Base-by-base conservation (phyloP, 2,888 invertebrate species). In the Melipona beecheii region DNA sequence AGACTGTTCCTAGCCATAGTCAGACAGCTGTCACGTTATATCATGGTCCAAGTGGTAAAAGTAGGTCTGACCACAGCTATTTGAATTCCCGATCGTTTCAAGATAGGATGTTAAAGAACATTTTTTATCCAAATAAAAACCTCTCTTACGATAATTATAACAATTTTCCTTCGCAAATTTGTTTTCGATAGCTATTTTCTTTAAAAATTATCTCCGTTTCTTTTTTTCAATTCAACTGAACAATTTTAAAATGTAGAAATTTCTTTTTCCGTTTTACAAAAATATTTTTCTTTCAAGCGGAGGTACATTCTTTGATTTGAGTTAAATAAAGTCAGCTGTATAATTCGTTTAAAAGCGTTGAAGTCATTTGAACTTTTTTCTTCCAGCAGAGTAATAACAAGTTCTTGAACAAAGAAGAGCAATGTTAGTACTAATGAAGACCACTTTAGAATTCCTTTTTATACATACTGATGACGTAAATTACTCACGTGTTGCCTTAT, bases 21-120 rank as follows among this genome's bases (percentile, higher is more conserved):
- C 62, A 77, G 54, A 64, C 73, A 62, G 52, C 72, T 36, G 27
- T 52, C 72, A 72, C 15, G 15, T 52, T 52, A 15, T 24, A 70
- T 58, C n/a, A 31, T 19, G 58, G 60, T 27, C 36, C 17, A n/a
- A 62, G 36, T 72, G 17, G 43, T 56, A 56, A 11, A n/a, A 52
- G 58, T 36, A 58, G 21, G 27, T 60, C n/a, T 36, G 27, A 68
- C 21, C 13, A 36, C 17, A 19, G 24, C 4, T n/a, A 49, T 60
- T 52, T 27, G 27, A 71, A 36, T 70, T 54, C 24, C 24, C 24
- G 17, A 60, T 24, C 58, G n/a, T 5, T n/a, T 2, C 6, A 5
- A 68, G 50, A 52, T 54, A 50, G 50, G 11, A 5, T 52, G 13
- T 62, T 49, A 65, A 0, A n/a, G 13, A n/a, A 15, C 17, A n/a